Evolutionary conservation across 2,888 invertebrate genomes (phyloP).

Genomic region (Brenthis hecate): DNA sequence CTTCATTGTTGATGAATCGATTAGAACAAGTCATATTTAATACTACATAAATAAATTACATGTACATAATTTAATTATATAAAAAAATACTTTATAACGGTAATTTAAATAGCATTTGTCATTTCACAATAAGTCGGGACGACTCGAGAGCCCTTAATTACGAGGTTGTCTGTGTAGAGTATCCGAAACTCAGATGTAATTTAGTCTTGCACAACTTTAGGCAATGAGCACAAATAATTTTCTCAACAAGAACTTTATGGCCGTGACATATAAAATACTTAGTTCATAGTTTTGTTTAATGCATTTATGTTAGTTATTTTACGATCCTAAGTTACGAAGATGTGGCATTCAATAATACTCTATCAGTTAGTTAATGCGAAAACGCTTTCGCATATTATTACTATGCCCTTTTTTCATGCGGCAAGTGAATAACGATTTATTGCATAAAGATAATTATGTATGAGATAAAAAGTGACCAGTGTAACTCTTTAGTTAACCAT

Average conservation of each 20-base stretch:
- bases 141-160: constrained; percentile 43
- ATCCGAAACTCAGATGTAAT: constrained; percentile 38
- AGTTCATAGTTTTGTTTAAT: constrained; percentile 37
- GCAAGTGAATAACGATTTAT: too few relatives aligned
- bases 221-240: constrained; percentile 32
- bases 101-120: constrained; percentile 24
- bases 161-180: constrained; percentile 40
- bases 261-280: constrained; percentile 38
- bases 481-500: too few relatives aligned
- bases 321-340: constrained; percentile 16
- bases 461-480: too few relatives aligned
- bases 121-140: constrained; percentile 34
- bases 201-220: constrained; percentile 41
- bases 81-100: constrained; percentile 12
- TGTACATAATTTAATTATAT: background rate
- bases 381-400: too few relatives aligned
- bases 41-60: background rate
- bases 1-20: too few relatives aligned
- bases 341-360: background rate
- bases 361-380: too few relatives aligned
- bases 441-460: too few relatives aligned
- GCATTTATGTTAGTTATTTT: constrained; percentile 29
- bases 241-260: constrained; percentile 39
- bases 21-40: too few relatives aligned
- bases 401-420: too few relatives aligned